Base-by-base conservation (phyloP, 2,888 invertebrate genomes). In the Ditula angustiorana region DNA sequence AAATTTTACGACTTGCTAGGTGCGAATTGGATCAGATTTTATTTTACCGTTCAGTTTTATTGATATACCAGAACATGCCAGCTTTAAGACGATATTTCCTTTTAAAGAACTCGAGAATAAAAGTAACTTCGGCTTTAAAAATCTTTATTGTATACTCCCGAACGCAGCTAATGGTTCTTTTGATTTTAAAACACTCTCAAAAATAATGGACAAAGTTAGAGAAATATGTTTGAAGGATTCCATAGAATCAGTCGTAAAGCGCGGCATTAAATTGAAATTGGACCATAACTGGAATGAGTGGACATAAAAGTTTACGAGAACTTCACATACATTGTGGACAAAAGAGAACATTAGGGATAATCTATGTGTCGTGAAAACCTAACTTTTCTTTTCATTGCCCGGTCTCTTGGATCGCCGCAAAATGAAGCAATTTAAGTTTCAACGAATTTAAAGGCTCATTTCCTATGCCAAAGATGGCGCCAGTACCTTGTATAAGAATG, bases 311-410 rank as follows among this genome's bases (percentile, higher is more conserved):
- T 86, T 88, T 85, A 86, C 76, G 81, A 81, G 82, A 85, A 82
- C 78, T 86, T 82, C 81, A 78, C 83, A 82, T 85, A 85, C 82
- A 87, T 85, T 86, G 83, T 85, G 85, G 83, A 85, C 84, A 86
- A 86, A 85, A 75, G 82, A 79, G 84, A 78, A 76, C 80, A 86
- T 84, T 85, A 86, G 75, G 80, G 78, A 80, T 86, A 85, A 87
- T 87, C 78, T 87, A 87, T 85, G 82, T 83, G 82, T 83, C 85
- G 76, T 81, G 80, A 83, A 86, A 82, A 75, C 78, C 73, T 70
- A 84, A 85, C 80, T 87, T 85, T 86, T 86, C 85, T 83, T 84
- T 87, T 86, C 86, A 85, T 87, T 85, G 81, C 80, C 76, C 78
- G 78, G 76, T 81, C 47, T 66, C 44, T 76, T 79, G 71, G 76